Base-by-base conservation (phyloP, 2,888 invertebrate species). In the Lottia gigantea region DNA sequence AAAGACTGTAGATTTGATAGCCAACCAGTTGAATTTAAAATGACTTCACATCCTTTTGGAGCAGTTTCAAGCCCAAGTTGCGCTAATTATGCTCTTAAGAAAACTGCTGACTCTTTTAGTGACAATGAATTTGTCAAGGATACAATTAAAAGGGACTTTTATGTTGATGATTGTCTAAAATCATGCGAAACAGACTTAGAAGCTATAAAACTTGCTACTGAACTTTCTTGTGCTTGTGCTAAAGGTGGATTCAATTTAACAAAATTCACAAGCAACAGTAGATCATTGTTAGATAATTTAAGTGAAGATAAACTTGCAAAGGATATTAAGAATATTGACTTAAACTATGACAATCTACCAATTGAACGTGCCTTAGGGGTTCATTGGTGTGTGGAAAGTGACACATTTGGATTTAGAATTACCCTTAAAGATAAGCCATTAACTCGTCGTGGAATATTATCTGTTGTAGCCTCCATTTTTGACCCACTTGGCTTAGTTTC, bases 11-110 rank as follows among this genome's bases (percentile, higher is more conserved):
- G 67, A 25, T n/a, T 49, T 16, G 19, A 7, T 62, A 16, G 15
- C 1, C 23, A 71, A 62, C 72, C 72, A 26, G 31, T 8, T 23
- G 16, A 16, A 16, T 71, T 55, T 62, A 7, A 45, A n/a, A 72
- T 72, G 72, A 46, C 47, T 6, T 70, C 71, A 25, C 72, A 72
- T 46, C 55, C 61, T 11, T 76, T 76, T 62, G 74, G 75, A 19
- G 75, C 75, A 16, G 65, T 66, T 6, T 78, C 78, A 2, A 76
- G 76, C 0, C 78, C 64, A 23, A 55, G 40, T 40, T 47, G 66
- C 31, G 49, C 66, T 2, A 47, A 16, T 25, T 67, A 67, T 62
- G 61, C 31, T n/a, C 40, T 62, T 2, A 19, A 16, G 26, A 23
- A 7, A 7, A 4, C 7, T 23, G 19, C 63, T 4, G 23, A 63